These are phyloP conservation scores for Cerceris ruficornis DNA, from an alignment of 2,888 invertebrate species.

Conservation along the genomic window DNA sequence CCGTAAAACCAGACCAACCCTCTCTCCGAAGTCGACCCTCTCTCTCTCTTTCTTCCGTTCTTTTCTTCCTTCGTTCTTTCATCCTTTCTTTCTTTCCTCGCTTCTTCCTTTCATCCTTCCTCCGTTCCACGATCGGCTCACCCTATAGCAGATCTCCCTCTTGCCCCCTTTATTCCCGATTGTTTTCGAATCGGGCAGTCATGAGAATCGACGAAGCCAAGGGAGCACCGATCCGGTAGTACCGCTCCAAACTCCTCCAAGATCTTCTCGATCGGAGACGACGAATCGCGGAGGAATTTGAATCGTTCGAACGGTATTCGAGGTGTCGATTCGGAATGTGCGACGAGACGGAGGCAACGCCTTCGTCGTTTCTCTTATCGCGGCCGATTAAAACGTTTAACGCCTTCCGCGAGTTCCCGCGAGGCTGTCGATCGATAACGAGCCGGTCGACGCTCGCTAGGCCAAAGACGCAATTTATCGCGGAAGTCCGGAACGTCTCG, in stretches of 20 bases:
- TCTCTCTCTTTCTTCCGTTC: slow-evolving; percentile 45
- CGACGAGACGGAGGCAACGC: not conserved
- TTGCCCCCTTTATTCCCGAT: slow-evolving; percentile 49
- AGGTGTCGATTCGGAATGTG: too few species aligned
- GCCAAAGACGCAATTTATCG: not conserved
- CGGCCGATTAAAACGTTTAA: slow-evolving; percentile 1
- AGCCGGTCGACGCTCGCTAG: not conserved
- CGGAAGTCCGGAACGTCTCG: not conserved
- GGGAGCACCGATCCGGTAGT: not conserved
- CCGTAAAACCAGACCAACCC: slow-evolving; percentile 74
- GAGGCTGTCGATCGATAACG: not conserved
- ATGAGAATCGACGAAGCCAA: slow-evolving; percentile 59
- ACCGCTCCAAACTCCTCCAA: slow-evolving; percentile 3
- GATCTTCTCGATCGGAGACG: not conserved
- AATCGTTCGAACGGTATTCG: not conserved
- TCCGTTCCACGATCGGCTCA: slow-evolving; percentile 10
- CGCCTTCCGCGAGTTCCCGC: slow-evolving; percentile 3
- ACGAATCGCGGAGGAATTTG: slow-evolving; percentile 15
- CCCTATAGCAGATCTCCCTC: slow-evolving; percentile 51
- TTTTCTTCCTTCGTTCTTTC: slow-evolving; percentile 17
- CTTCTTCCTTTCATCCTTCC: slow-evolving; percentile 32
- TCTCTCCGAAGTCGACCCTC: too few species aligned
- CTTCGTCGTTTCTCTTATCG: not conserved
- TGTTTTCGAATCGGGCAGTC: slow-evolving; percentile 63
- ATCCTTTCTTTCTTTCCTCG: slow-evolving; percentile 32